Base-by-base conservation (phyloP, 2,888 invertebrate species). In the Pseudococcus viburni region DNA sequence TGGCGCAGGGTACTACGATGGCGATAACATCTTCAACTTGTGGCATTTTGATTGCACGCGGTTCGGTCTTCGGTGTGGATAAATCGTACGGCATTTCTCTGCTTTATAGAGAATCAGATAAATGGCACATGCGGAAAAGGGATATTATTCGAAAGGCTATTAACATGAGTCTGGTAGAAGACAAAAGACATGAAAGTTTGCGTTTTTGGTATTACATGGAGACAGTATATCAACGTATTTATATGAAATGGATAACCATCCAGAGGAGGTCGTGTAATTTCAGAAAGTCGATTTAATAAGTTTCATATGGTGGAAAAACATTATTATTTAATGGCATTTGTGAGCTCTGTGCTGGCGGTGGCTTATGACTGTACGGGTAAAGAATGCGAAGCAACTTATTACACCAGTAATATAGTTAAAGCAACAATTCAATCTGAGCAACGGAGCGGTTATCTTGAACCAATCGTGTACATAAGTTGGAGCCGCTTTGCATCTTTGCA, bases 401-500 rank as follows among this genome's bases (percentile, higher is more conserved):
- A 55, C 55, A 55, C n/a, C n/a, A 6, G 9, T 42, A 42, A 42
- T 55, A 55, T n/a, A n/a, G 55, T 55, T 55, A 46, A 19, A 46
- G 80, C 80, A 46, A 83, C 80, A 83, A 83, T 83, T 46, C 46
- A 83, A 83, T 83, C 46, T 83, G 26, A n/a, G 55, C 55, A 12
- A 12, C 59, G n/a, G n/a, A 51, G 59, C 46, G 15, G 19, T 83
- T 83, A 83, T 83, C 80, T 83, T n/a, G 2, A 83, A 7, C 17
- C 80, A 22, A 83, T 83, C 46, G 33, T 46, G 46, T 33, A 15
- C 26, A 83, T 33, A 83, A 46, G 46, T 83, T 83, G 64, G 64
- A 83, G 80, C 80, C 80, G 46, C 80, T 83, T 83, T 83, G 80
- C 80, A 83, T 83, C 42, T 46, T 83, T 33, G 80, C 80, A 46